These are phyloP conservation scores for Cephonodes hylas DNA, from an alignment of 2,888 invertebrate genomes.

Conservation along the genomic window DNA sequence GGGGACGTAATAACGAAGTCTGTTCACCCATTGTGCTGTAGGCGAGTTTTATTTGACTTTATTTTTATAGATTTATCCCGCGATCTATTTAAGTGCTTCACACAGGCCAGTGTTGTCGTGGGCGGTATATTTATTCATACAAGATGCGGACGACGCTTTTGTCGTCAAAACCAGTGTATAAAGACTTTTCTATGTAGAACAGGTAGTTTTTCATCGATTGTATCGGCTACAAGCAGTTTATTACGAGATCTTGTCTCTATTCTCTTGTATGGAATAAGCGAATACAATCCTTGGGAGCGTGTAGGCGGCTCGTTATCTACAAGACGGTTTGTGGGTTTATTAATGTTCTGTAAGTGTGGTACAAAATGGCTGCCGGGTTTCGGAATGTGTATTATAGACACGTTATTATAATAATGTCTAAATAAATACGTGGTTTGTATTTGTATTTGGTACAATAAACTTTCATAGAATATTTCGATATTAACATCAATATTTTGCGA, in stretches of 20 bases:
- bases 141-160: slow-evolving; percentile 51
- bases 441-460: no score
- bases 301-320: not conserved
- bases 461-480: no score
- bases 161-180: slow-evolving; percentile 49
- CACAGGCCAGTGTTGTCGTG: slow-evolving; percentile 61
- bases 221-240: slow-evolving; percentile 49
- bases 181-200: slow-evolving; percentile 54
- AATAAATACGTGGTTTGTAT: no score
- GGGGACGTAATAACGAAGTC: slow-evolving; percentile 34
- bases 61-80: slow-evolving; percentile 63
- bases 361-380: no score
- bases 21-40: slow-evolving; percentile 24
- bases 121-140: slow-evolving; percentile 69
- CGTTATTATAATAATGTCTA: no score
- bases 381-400: no score
- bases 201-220: slow-evolving; percentile 64
- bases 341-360: not conserved
- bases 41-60: slow-evolving; percentile 57
- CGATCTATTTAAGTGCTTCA: slow-evolving; percentile 61
- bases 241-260: slow-evolving; percentile 36
- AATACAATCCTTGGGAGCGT: slow-evolving; percentile 13
- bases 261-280: slow-evolving; percentile 16
- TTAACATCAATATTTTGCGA: no score
- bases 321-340: slow-evolving; percentile 14